Evolutionary conservation across 2,888 invertebrate species (phyloP).

Genomic region (Melieria omissa): DNA sequence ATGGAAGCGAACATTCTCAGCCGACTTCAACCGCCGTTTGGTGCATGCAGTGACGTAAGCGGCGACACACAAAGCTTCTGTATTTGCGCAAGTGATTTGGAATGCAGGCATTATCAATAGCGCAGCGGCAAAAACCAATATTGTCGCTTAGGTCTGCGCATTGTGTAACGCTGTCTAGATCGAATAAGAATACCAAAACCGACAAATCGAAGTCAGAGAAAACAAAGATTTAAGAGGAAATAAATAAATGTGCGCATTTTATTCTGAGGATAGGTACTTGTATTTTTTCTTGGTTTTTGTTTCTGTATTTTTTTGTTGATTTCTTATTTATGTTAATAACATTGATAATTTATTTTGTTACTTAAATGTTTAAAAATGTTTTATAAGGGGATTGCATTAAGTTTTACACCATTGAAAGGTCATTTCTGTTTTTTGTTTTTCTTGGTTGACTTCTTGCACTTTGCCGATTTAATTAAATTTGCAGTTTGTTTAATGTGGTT

Average conservation of each 20-base stretch:
- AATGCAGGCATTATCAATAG: too few species aligned
- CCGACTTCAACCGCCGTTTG: too few species aligned
- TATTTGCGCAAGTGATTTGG: too few species aligned
- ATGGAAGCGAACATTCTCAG: too few species aligned
- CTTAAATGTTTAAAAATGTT: conserved; percentile 40
- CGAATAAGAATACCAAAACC: too few species aligned
- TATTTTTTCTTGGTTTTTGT: conserved; percentile 52
- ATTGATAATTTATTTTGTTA: conserved; percentile 55
- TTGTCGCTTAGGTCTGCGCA: too few species aligned
- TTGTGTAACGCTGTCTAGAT: too few species aligned
- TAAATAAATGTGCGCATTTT: conserved; percentile 61
- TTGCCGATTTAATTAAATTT: conserved; percentile 51
- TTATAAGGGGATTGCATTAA: conserved; percentile 53
- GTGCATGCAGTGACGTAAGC: too few species aligned
- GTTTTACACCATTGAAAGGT: conserved; percentile 55
- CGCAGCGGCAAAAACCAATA: too few species aligned
- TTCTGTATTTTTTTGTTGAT: conserved; percentile 47
- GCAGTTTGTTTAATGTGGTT: conserved; percentile 54
- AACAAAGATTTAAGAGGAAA: conserved; percentile 53
- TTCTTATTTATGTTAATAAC: conserved; percentile 64
- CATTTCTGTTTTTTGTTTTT: conserved; percentile 43
- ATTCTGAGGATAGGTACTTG: conserved; percentile 65
- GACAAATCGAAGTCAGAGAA: not conserved
- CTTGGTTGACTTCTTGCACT: conserved; percentile 47
- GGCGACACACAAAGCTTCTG: too few species aligned